Evolutionary conservation across 2,797 vertebrate species (phyloP).

Genomic region (Chiloscyllium punctatum): DNA sequence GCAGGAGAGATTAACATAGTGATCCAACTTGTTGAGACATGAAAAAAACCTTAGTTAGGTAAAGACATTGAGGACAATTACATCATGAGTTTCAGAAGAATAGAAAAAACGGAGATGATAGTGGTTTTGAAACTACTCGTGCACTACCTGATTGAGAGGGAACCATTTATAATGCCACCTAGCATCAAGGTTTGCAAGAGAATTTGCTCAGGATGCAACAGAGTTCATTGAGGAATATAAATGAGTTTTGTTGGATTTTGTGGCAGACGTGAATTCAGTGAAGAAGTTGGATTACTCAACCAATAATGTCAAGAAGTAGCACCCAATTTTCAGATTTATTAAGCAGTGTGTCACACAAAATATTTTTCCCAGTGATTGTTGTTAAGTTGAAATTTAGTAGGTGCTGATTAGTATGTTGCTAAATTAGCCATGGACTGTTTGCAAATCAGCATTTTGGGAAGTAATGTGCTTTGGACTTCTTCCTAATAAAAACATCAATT

Average conservation of each 20-base stretch:
- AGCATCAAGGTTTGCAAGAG: background rate
- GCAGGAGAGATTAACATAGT: background rate
- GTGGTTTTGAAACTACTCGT: background rate
- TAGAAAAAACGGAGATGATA: too few relatives aligned
- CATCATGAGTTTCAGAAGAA: background rate
- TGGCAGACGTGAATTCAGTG: background rate
- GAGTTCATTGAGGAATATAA: background rate
- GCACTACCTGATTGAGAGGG: background rate
- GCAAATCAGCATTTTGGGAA: too few relatives aligned
- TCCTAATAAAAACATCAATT: background rate
- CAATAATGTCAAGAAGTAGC: background rate
- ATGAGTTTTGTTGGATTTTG: background rate
- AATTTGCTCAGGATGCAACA: background rate
- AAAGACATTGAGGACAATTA: too few relatives aligned
- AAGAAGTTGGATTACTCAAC: background rate
- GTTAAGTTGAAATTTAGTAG: background rate
- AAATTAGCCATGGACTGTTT: background rate
- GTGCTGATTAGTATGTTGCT: background rate
- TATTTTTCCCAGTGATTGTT: background rate
- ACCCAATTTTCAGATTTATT: background rate
- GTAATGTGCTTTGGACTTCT: background rate
- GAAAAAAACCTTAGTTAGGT: background rate
- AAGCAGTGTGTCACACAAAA: background rate
- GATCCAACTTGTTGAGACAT: background rate
- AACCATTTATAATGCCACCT: background rate